Conservation (phyloP, 2,113 vertebrate species). For the Forbesichthys papilliferus region DNA sequence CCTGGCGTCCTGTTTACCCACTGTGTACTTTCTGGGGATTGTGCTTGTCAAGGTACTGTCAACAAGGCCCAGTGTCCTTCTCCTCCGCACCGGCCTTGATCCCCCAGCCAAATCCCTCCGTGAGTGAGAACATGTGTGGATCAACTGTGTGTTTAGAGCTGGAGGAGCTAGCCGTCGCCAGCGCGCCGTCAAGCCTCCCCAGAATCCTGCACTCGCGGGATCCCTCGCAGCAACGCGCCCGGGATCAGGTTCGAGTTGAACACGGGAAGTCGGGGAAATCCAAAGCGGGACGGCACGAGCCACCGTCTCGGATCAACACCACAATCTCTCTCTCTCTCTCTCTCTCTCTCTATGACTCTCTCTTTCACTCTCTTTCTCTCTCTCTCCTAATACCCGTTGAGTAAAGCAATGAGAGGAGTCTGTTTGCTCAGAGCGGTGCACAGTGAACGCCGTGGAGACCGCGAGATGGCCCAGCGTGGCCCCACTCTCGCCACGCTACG, state of each 20-base stretch:
- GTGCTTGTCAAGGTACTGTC: constrained; percentile 81
- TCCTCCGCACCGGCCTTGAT: constrained; percentile 73
- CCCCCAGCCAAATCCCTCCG: constrained; percentile 65
- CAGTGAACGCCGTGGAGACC: constrained; percentile 20
- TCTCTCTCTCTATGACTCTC: no score
- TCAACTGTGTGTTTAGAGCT: constrained; percentile 58
- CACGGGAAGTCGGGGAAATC: not conserved
- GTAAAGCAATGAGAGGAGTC: constrained; percentile 46
- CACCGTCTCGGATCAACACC: constrained; percentile 46
- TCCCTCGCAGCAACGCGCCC: no score
- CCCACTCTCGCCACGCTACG: constrained; percentile 52
- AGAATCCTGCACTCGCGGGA: constrained; percentile 13
- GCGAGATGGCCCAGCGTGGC: constrained; percentile 38
- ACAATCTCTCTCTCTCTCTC: constrained; percentile 12
- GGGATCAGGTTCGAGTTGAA: no score
- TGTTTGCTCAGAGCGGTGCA: constrained; percentile 39
- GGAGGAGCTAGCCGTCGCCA: constrained; percentile 51
- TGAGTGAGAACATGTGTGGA: constrained; percentile 78
- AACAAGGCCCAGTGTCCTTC: constrained; percentile 78
- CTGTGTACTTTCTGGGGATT: constrained; percentile 74
- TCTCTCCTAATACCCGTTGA: constrained; percentile 55
- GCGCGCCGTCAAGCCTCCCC: constrained; percentile 50
- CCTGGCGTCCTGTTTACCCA: constrained; percentile 72
- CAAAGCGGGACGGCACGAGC: constrained; percentile 14
- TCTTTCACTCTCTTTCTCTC: constrained; percentile 33